Conservation (phyloP, 2,797 vertebrate genomes). For the Crax fasciolata region DNA sequence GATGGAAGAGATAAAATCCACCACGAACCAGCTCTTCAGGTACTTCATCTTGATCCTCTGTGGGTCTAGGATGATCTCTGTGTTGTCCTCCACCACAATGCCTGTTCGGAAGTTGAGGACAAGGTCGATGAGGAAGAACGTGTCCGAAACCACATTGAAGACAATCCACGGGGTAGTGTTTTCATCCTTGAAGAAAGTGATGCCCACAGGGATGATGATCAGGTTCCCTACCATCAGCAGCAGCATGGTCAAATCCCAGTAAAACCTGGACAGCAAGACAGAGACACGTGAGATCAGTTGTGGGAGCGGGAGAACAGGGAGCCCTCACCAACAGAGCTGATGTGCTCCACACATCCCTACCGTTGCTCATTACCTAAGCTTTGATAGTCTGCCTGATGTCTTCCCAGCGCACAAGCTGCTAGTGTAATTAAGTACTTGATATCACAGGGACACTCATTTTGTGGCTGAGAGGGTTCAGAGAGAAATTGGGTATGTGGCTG, state of each 20-base stretch:
- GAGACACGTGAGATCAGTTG: constrained; percentile 43
- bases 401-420: neutral
- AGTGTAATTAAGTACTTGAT: neutral
- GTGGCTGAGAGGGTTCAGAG: neutral
- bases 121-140: constrained; percentile 98
- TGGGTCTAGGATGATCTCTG: constrained; percentile 97
- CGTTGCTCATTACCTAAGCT: neutral
- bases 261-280: constrained; percentile 90
- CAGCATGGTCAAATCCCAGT: constrained; percentile 99
- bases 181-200: constrained; percentile 99
- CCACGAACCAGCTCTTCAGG: constrained; percentile 97
- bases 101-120: constrained; percentile 99
- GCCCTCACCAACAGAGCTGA: neutral
- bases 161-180: constrained; percentile 99
- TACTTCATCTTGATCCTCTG: constrained; percentile 99
- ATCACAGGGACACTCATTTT: neutral
- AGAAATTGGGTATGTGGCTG: neutral
- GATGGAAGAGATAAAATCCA: constrained; percentile 99
- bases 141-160: constrained; percentile 99
- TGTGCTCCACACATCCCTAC: neutral
- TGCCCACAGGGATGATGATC: constrained; percentile 99
- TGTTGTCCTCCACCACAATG: constrained; percentile 99
- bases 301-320: neutral
- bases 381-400: neutral
- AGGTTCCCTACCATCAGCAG: constrained; percentile 99